These are phyloP conservation scores for Rhopalosiphum nymphaeae DNA, from an alignment of 2,888 invertebrate species.

Conservation along the genomic window DNA sequence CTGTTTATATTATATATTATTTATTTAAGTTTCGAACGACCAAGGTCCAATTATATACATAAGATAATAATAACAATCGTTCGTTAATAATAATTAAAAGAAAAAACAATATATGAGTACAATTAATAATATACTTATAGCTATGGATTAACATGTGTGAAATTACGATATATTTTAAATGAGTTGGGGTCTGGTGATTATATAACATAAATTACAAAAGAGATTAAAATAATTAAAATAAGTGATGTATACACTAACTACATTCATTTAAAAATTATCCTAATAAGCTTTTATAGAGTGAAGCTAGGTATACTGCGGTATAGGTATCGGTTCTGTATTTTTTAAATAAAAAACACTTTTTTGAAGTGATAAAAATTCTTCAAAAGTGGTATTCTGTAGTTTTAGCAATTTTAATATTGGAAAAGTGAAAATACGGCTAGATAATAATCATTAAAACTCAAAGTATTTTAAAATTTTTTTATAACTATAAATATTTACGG, in stretches of 20 bases:
- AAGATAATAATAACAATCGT: too few species aligned
- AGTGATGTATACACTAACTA: not conserved
- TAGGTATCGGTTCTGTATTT: not conserved
- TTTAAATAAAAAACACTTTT: not conserved
- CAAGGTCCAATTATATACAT: too few species aligned
- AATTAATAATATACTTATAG: too few species aligned
- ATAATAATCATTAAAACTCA: not conserved
- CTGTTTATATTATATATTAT: not conserved
- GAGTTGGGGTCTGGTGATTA: not conserved
- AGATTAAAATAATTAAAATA: not conserved
- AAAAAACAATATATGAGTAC: too few species aligned
- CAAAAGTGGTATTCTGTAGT: not conserved
- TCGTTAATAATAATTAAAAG: too few species aligned
- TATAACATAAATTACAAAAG: not conserved
- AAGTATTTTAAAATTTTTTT: not conserved
- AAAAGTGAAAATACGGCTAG: not conserved
- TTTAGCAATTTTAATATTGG: not conserved
- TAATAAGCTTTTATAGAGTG: not conserved
- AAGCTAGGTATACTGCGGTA: not conserved
- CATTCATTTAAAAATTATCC: not conserved
- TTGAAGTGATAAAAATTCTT: not conserved
- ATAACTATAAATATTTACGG: not conserved
- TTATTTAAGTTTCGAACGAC: too few species aligned
- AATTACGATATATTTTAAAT: too few species aligned
- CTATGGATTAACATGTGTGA: too few species aligned